These are phyloP conservation scores for Hartigia nigra DNA, from an alignment of 2,888 invertebrate species.

Conservation along the genomic window DNA sequence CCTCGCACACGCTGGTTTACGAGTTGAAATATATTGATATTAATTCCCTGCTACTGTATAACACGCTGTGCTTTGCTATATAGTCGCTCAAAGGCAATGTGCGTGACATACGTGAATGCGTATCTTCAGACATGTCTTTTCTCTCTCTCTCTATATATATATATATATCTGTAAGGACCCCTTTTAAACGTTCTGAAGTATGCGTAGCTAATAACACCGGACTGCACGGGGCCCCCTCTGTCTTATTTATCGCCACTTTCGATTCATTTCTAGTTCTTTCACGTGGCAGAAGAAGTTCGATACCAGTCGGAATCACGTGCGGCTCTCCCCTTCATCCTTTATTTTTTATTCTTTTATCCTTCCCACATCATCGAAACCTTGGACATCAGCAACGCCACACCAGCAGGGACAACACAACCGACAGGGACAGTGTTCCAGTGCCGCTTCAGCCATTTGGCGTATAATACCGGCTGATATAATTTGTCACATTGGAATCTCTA, in stretches of 20 bases:
- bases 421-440: neutral
- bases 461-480: neutral
- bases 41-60: slow-evolving; percentile 23
- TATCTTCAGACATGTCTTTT: neutral
- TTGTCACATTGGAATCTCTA: neutral
- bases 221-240: neutral
- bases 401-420: neutral
- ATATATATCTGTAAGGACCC: neutral
- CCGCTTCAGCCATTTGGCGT: neutral
- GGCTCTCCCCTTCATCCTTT: neutral
- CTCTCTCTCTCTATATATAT: neutral
- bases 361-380: neutral
- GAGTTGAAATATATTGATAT: slow-evolving; percentile 23
- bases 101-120: neutral
- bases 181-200: neutral
- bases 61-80: slow-evolving; percentile 50
- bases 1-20: slow-evolving; percentile 16
- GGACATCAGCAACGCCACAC: neutral
- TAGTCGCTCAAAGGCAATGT: neutral
- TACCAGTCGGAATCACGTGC: neutral
- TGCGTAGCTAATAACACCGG: neutral
- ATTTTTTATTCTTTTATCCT: neutral
- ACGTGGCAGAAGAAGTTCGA: neutral
- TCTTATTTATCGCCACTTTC: slow-evolving; percentile 5
- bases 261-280: neutral